Conservation (phyloP, 1,140 invertebrate species). For the Colletes gigas region DNA sequence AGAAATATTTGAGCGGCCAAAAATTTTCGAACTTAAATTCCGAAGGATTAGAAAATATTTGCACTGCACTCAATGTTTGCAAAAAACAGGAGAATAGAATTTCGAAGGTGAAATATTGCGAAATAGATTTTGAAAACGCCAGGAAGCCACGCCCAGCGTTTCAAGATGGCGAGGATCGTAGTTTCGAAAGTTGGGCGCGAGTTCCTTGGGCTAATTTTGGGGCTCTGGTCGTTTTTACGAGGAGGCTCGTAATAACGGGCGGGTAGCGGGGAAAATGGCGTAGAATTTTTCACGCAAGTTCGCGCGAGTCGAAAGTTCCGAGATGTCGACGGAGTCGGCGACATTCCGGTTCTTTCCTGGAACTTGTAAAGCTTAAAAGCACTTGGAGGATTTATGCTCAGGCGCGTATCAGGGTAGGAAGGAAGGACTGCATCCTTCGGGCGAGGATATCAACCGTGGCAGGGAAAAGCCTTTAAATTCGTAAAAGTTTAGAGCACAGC, state of each 20-base stretch:
- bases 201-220: slow-evolving; percentile 50
- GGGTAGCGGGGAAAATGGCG: slow-evolving; percentile 10
- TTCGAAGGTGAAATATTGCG: too few relatives aligned
- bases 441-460: slow-evolving; percentile 34
- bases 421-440: slow-evolving; percentile 17
- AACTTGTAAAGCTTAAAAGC: slow-evolving; percentile 73
- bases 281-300: slow-evolving; percentile 43
- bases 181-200: slow-evolving; percentile 4
- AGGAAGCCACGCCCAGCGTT: neutral
- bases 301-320: slow-evolving; percentile 47
- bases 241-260: slow-evolving; percentile 36
- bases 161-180: neutral
- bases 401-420: slow-evolving; percentile 34
- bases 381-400: slow-evolving; percentile 61
- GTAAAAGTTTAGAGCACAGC: slow-evolving; percentile 44
- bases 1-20: too few relatives aligned
- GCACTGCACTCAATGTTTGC: too few relatives aligned
- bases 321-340: slow-evolving; percentile 43
- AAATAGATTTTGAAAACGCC: neutral
- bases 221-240: slow-evolving; percentile 46
- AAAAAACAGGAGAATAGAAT: too few relatives aligned
- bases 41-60: too few relatives aligned
- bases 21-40: too few relatives aligned
- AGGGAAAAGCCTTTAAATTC: slow-evolving; percentile 47
- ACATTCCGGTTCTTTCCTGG: slow-evolving; percentile 57